phyloP scores from a whole-genome alignment of 1,140 invertebrate species.

The Drosophila ercepeae region DNA sequence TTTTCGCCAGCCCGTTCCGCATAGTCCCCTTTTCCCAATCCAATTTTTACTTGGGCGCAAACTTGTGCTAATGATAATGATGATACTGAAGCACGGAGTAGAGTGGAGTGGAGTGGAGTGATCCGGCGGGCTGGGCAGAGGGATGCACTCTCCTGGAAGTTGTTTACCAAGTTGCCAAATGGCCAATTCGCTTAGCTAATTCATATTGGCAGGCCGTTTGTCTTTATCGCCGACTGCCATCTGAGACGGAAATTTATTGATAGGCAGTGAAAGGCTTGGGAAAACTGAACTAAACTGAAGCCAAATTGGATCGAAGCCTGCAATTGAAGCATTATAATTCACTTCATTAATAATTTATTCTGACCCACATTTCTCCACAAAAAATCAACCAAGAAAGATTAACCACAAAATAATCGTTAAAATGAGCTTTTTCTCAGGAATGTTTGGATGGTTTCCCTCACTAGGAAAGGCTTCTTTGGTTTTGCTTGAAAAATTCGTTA shows the following conservation, averaged over 20 bases:
- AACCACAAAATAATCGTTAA: slow-evolving; percentile 27
- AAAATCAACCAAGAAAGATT: slow-evolving; percentile 28
- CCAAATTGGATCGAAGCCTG: slow-evolving; percentile 23
- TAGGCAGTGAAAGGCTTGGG: slow-evolving; percentile 74
- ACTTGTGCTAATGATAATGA: slow-evolving; percentile 78
- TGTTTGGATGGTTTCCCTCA: not conserved
- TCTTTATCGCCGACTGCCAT: slow-evolving; percentile 73
- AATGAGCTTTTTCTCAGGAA: slow-evolving; percentile 24
- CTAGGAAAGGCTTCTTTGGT: not conserved
- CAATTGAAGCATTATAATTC: slow-evolving; percentile 52
- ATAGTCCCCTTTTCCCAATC: not conserved
- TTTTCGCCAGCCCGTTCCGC: slow-evolving; percentile 35
- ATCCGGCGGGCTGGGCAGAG: not conserved
- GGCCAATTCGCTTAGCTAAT: slow-evolving; percentile 80
- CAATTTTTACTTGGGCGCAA: slow-evolving; percentile 49
- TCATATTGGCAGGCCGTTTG: slow-evolving; percentile 79
- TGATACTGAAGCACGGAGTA: slow-evolving; percentile 57
- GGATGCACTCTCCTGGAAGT: slow-evolving; percentile 43
- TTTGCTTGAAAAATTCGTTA: not conserved
- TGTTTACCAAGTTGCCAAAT: slow-evolving; percentile 77
- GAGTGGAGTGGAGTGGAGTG: not conserved
- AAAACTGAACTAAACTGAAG: slow-evolving; percentile 23
- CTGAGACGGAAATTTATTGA: slow-evolving; percentile 72
- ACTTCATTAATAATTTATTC: slow-evolving; percentile 63
- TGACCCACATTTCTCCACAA: slow-evolving; percentile 45